Percentiles rank a stretch among this genome's conserved stretches.
Conservation (phyloP, 2,113 vertebrate genomes). For the Corynorhinus townsendii region DNA sequence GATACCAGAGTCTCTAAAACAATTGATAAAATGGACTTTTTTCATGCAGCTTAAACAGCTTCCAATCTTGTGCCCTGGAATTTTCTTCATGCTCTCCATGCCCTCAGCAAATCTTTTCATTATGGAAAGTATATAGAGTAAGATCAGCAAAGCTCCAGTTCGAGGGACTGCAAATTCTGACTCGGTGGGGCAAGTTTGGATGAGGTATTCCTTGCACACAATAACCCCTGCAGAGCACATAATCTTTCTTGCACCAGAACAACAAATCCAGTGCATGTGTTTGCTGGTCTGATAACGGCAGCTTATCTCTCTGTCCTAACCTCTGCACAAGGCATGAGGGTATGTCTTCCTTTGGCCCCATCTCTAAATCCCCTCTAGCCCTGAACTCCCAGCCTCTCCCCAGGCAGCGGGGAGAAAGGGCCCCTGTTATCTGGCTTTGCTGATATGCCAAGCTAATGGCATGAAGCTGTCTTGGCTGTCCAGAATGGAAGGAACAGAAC, state of each 20-base stretch:
- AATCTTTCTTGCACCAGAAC: background rate
- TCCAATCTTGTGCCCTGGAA: background rate
- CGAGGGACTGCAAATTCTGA: background rate
- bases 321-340: background rate
- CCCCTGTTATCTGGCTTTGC: constrained; percentile 34
- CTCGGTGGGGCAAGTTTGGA: background rate
- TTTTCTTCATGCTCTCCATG: background rate
- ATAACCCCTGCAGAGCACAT: background rate
- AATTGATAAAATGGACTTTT: background rate
- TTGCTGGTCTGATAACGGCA: background rate
- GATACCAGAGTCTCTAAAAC: background rate
- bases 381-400: constrained; percentile 29
- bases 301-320: background rate
- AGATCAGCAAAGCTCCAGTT: background rate
- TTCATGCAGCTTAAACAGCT: background rate
- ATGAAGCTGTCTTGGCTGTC: constrained; percentile 70
- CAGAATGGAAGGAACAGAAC: constrained; percentile 76
- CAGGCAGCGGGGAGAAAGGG: background rate
- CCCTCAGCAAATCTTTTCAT: background rate
- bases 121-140: background rate
- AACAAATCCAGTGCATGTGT: background rate
- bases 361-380: constrained; percentile 41
- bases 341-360: constrained; percentile 57
- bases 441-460: constrained; percentile 70
- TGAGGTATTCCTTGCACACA: background rate